Conservation (phyloP, 1,140 invertebrate species). For the Drosophila arizonae region DNA sequence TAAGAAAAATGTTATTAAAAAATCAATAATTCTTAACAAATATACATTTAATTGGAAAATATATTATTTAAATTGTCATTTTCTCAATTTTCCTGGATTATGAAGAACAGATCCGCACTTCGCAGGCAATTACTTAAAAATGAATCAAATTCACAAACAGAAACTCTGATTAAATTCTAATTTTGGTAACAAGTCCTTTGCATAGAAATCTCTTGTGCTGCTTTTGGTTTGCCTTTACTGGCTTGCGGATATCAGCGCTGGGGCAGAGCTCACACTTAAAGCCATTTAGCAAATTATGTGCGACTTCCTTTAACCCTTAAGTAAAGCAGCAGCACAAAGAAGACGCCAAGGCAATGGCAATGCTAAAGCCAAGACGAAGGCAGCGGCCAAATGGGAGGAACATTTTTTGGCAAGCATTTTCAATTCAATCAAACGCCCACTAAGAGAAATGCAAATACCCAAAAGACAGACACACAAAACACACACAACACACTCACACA, state of each 20-base stretch:
- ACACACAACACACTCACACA: slow-evolving; percentile 18
- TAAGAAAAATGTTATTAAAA: too few species aligned
- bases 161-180: slow-evolving; percentile 12
- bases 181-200: slow-evolving; percentile 13
- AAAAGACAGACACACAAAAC: slow-evolving; percentile 30
- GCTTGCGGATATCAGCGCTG: slow-evolving; percentile 31
- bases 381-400: slow-evolving; percentile 31
- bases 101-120: background rate
- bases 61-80: too few species aligned
- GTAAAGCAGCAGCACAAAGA: slow-evolving; percentile 35
- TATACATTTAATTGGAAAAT: too few species aligned
- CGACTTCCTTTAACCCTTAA: slow-evolving; percentile 62
- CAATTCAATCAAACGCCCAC: slow-evolving; percentile 77
- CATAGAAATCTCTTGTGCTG: slow-evolving; percentile 28
- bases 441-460: slow-evolving; percentile 51
- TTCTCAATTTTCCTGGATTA: too few species aligned
- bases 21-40: too few species aligned
- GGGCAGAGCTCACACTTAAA: slow-evolving; percentile 47
- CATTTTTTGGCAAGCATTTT: slow-evolving; percentile 75
- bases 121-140: slow-evolving; percentile 30
- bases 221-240: slow-evolving; percentile 14
- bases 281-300: slow-evolving; percentile 78
- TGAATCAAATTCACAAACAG: too few species aligned
- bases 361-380: slow-evolving; percentile 12
- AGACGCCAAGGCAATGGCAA: slow-evolving; percentile 5